Base-by-base conservation (phyloP, 2,888 invertebrate genomes). In the Chrysina gloriosa region DNA sequence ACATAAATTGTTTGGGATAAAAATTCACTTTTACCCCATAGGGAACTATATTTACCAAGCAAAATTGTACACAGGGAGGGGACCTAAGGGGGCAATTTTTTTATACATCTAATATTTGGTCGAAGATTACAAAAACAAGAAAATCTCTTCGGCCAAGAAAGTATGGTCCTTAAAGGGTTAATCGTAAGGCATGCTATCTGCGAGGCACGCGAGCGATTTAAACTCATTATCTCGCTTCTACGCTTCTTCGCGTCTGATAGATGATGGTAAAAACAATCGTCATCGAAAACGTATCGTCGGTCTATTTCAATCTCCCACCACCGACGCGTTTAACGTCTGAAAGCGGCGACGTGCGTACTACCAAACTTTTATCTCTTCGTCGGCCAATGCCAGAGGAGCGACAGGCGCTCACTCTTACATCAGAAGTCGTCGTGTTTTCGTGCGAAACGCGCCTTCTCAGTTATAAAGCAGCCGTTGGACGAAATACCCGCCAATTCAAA, bases 361-460 rank as follows among this genome's bases (percentile, higher is more conserved):
- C 58, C 27, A 61, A 61, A 61, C 58, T 39, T 61, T 61, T 61
- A 61, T 42, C 58, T 61, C 45, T 61, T 61, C 58, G 45, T 61
- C 58, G 42, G 42, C 58, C 58, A 61, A 61, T 61, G 42, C 58
- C 9, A 27, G 58, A 42, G 58, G 58, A 61, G 58, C 42, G 58
- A 45, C 42, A 42, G 36, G 42, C 58, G 58, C 42, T 61, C 58
- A 61, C 58, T 61, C 58, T 61, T 61, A 61, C 45, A 42, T 42
- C 58, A 61, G 58, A 61, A 61, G 58, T 42, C 58, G 58, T 16
- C 42, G 58, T 42, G 42, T 61, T 61, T 61, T 42, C 58, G 58
- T 61, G 42, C 42, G 39, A 61, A 61, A 42, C 58, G 58, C 42
- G 58, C 25, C 42, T 61, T 61, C 27, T 42, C 58, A 61, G 58